phyloP scores from a whole-genome alignment of 2,888 invertebrate species.

The Tuberolachnus salignus region DNA sequence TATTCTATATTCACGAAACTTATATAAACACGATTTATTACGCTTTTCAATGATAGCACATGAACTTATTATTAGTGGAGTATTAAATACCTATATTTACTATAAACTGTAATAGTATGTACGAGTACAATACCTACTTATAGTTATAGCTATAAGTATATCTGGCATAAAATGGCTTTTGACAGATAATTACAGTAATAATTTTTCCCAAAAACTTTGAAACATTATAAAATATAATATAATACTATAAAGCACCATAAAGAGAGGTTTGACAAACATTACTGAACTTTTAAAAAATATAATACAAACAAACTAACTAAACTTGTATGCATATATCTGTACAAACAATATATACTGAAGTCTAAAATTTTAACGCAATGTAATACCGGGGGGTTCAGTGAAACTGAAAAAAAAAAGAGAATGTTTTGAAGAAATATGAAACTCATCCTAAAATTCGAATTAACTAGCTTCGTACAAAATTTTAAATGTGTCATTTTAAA shows the following conservation, averaged over 20 bases:
- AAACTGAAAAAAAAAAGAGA: no score
- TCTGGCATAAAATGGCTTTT: constrained; percentile 1
- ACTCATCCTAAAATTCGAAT: no score
- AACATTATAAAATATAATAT: background rate
- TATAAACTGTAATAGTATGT: background rate
- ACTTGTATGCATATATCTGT: background rate
- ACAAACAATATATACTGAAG: background rate
- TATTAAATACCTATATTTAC: no score
- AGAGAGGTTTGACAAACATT: no score
- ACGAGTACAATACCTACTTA: background rate
- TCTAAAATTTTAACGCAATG: background rate
- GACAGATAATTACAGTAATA: background rate
- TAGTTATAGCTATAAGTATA: background rate
- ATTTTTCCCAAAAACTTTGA: constrained; percentile 4
- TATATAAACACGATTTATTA: no score
- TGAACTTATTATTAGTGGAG: no score
- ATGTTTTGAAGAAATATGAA: no score
- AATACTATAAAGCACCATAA: no score
- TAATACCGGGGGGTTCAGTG: background rate
- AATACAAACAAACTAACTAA: background rate
- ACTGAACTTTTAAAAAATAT: background rate
- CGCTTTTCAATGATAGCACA: no score
- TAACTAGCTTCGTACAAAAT: no score
- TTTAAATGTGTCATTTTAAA: no score
- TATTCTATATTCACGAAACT: no score